Conservation (phyloP, 1,140 invertebrate genomes). For the Holcopasites calliopsidis region DNA sequence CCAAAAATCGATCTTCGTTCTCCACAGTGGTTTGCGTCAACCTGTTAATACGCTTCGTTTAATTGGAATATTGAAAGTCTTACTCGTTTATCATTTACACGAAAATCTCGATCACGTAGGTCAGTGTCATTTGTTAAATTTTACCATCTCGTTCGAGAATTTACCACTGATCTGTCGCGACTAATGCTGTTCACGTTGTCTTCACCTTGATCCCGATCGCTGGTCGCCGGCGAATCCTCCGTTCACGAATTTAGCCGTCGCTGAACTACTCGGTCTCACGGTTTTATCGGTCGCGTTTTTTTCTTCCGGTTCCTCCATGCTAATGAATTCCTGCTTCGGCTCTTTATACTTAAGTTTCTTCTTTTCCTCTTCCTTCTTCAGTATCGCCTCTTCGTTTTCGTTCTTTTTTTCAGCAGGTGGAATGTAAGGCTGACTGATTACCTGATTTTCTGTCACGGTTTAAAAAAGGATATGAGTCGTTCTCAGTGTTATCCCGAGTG, state of each 20-base stretch:
- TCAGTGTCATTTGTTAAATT: conserved; percentile 8
- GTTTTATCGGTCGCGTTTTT: conserved; percentile 1
- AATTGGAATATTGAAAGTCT: too few relatives aligned
- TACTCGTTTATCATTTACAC: too few relatives aligned
- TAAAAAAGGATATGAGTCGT: not conserved
- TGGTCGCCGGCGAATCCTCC: not conserved
- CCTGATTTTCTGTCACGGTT: not conserved
- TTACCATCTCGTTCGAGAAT: not conserved
- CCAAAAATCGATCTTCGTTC: conserved; percentile 23
- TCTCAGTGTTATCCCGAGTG: not conserved
- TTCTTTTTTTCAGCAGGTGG: conserved; percentile 34
- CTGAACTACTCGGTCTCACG: not conserved
- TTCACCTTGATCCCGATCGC: conserved; percentile 33
- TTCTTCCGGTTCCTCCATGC: not conserved
- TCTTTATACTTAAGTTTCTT: conserved; percentile 26
- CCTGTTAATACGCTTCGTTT: not conserved
- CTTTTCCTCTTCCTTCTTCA: conserved; percentile 28
- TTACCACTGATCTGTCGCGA: conserved; percentile 19
- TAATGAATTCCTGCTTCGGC: conserved; percentile 56
- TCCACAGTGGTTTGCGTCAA: not conserved
- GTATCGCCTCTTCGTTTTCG: conserved; percentile 45
- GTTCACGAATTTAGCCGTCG: not conserved
- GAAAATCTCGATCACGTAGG: not conserved
- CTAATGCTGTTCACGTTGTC: conserved; percentile 17
- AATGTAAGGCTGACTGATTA: not conserved